These are phyloP conservation scores for Cygnus olor DNA, from an alignment of 2,797 vertebrate genomes.

Conservation along the genomic window DNA sequence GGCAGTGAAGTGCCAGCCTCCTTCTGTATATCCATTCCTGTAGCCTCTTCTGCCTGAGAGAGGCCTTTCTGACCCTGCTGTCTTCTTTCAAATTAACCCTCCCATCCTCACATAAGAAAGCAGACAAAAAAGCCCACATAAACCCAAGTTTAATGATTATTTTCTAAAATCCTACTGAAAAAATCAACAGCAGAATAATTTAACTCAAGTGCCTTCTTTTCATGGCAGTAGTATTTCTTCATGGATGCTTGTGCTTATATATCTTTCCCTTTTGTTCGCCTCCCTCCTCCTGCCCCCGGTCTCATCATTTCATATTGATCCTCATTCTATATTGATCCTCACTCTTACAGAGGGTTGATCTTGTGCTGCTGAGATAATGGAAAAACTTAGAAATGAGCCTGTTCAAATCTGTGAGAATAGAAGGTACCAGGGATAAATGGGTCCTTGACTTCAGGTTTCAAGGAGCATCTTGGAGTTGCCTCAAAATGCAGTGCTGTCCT, in stretches of 20 bases:
- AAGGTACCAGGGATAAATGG: neutral
- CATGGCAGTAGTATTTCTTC: neutral
- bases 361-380: neutral
- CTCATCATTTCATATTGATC: constrained; percentile 7
- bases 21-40: neutral
- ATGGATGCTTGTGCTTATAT: neutral
- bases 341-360: neutral
- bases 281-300: neutral
- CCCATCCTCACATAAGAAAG: neutral
- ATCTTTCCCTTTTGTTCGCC: neutral
- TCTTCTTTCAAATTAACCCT: neutral
- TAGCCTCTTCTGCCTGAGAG: neutral
- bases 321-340: neutral
- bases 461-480: neutral
- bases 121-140: neutral
- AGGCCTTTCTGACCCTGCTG: neutral
- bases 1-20: neutral
- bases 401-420: neutral
- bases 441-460: neutral
- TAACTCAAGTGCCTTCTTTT: neutral
- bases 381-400: neutral
- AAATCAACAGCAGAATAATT: neutral
- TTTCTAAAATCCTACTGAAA: neutral
- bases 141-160: neutral
- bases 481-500: neutral